Evolutionary conservation across 2,797 vertebrate species (phyloP).

Genomic region (Bucorvus abyssinicus): DNA sequence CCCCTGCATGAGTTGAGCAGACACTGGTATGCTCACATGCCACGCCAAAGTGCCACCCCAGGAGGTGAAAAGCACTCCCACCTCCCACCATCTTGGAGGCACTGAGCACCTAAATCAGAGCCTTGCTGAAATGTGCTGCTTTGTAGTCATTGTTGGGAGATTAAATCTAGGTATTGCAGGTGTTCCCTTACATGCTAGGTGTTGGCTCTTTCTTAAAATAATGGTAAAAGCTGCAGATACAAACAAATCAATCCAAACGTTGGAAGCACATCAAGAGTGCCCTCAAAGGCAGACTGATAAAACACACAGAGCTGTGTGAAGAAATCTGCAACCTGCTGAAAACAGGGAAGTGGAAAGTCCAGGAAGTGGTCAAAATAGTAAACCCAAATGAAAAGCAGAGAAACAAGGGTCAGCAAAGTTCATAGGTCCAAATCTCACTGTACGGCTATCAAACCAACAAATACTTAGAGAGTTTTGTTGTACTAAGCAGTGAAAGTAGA

Average conservation of each 20-base stretch:
- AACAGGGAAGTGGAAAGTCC: not conserved
- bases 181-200: fast-evolving
- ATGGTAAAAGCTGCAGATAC: not conserved
- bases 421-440: not conserved
- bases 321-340: not conserved
- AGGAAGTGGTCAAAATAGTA: not conserved
- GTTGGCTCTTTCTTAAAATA: not conserved
- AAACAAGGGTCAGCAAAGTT: not conserved
- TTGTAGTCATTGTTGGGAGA: not conserved
- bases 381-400: not conserved
- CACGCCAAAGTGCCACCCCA: not conserved
- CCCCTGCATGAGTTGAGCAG: not conserved
- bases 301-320: not conserved
- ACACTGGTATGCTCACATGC: not conserved
- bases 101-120: not conserved
- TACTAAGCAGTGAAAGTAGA: not conserved
- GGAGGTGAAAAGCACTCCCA: not conserved
- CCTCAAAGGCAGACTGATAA: not conserved
- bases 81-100: not conserved
- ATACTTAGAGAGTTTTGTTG: not conserved
- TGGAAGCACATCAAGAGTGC: not conserved
- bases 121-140: not conserved
- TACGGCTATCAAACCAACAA: not conserved
- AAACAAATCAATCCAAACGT: not conserved
- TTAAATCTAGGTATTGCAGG: not conserved